Evolutionary conservation across 2,113 vertebrate genomes (phyloP), one percentile per base, ranked within the genome.

Genomic region (Electrona antarctica): DNA sequence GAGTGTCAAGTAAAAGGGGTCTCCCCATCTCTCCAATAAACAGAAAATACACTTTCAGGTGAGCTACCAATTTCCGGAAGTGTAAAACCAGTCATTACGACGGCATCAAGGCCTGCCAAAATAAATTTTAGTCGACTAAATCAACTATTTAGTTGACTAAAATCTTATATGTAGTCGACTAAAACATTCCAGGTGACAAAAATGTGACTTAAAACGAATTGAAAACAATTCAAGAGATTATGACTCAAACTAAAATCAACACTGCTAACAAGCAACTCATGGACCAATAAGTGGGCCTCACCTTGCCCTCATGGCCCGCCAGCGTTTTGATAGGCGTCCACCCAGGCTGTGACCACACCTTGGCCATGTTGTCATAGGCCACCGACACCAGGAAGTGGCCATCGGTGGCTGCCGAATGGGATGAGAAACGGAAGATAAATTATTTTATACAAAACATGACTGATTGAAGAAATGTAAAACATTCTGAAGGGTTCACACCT

Each of bases 311-410:
- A 0, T 99, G 98, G 1, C 98, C 98, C 0, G 97, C 98, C 68
- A 99, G 88, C 0, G 98, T 99, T 81, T 98, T 99, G 77, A 99
- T 79, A 0, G 98, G 98, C 51, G 95, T 97, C 97, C 97, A 99
- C 77, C 97, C 96, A 0, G 98, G 98, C 84, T 99, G 97, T 29
- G 95, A 97, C 98, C 98, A 99, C 59, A 98, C 94, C 87, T 99
- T 99, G 0, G 97, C 97, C 0, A 95, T 97, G 91, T 97, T 99
- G 86, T 99, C 98, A 0, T 99, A 99, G 0, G 98, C 96, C 0
- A 96, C 96, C 0, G 97, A 98, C 76, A 99, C 85, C 83, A 99
- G 91, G 93, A 95, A 98, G 79, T 97, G 95, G 7, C 98, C 98
- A 0, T 98, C 95, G 0, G 95, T 97, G 67, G 98, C 98, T 99